Percentiles rank a stretch among this genome's conserved stretches.
These are phyloP conservation scores for Ageneiosus marmoratus DNA, from an alignment of 2,113 vertebrate species.

Conservation along the genomic window DNA sequence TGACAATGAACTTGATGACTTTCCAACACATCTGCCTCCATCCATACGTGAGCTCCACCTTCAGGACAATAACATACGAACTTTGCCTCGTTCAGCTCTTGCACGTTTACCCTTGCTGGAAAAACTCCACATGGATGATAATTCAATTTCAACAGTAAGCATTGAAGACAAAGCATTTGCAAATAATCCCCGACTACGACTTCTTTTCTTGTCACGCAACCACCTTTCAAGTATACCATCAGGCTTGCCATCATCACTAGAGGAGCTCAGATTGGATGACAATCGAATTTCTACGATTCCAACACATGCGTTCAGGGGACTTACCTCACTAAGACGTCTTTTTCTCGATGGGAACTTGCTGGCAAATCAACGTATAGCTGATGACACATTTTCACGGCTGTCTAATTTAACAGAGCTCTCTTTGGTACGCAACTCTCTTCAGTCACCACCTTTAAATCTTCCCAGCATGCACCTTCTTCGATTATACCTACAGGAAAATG, in stretches of 20 bases:
- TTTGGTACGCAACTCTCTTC: conserved; percentile 87
- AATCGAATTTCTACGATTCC: conserved; percentile 95
- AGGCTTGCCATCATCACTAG: conserved; percentile 84
- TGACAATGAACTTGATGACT: conserved; percentile 87
- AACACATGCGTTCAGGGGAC: conserved; percentile 87
- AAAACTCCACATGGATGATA: conserved; percentile 93
- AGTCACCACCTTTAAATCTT: conserved; percentile 84
- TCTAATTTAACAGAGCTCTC: conserved; percentile 92
- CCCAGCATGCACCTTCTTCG: conserved; percentile 82
- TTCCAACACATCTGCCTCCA: conserved; percentile 84
- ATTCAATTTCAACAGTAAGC: conserved; percentile 92
- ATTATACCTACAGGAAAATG: conserved; percentile 90
- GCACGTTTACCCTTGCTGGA: conserved; percentile 87
- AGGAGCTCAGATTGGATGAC: conserved; percentile 90
- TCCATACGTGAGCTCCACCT: conserved; percentile 90
- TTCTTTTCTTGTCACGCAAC: conserved; percentile 90
- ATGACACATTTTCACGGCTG: conserved; percentile 91
- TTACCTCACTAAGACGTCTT: conserved; percentile 82
- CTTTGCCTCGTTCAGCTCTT: conserved; percentile 80
- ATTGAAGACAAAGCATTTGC: conserved; percentile 95
- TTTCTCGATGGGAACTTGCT: conserved; percentile 92
- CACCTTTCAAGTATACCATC: conserved; percentile 93
- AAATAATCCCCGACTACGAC: conserved; percentile 79
- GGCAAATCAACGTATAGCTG: conserved; percentile 92
- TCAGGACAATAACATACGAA: conserved; percentile 93